Conservation (phyloP, 2,113 vertebrate species). For the Okapia johnstoni region DNA sequence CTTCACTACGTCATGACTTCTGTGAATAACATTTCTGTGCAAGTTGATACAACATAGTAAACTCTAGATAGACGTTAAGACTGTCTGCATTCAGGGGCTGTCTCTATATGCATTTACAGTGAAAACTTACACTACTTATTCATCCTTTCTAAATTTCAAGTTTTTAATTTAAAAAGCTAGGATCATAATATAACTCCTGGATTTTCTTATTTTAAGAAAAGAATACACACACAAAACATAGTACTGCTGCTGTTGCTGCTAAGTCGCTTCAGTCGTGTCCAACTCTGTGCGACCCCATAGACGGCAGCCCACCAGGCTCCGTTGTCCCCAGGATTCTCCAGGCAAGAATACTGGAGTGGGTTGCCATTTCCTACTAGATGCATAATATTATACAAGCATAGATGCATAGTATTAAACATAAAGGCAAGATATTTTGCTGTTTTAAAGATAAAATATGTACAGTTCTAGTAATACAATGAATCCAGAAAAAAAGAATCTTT, state of each 20-base stretch:
- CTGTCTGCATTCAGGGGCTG: rapidly evolving
- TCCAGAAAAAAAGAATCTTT: not conserved
- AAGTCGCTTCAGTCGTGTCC: too few relatives aligned
- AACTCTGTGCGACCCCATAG: too few relatives aligned
- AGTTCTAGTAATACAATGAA: not conserved
- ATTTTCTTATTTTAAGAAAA: not conserved
- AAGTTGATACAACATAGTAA: not conserved
- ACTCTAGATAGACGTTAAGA: not conserved
- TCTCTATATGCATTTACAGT: not conserved
- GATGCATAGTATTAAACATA: not conserved
- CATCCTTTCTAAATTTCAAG: not conserved
- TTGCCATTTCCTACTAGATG: too few relatives aligned
- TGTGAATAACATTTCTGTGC: not conserved
- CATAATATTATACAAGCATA: not conserved
- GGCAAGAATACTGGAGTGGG: too few relatives aligned
- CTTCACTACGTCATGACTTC: not conserved
- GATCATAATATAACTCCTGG: not conserved
- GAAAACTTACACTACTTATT: not conserved
- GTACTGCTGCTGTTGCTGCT: too few relatives aligned
- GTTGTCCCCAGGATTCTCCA: too few relatives aligned
- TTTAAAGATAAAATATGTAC: not conserved
- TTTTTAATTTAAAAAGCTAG: not conserved
- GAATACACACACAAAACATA: rapidly evolving
- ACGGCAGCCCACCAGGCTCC: too few relatives aligned
- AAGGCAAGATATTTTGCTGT: not conserved